A percentile compares a stretch with the other conserved stretches of the same genome.
phyloP scores from a whole-genome alignment of 1,140 invertebrate genomes.

The Alviniconcha marisindica region DNA sequence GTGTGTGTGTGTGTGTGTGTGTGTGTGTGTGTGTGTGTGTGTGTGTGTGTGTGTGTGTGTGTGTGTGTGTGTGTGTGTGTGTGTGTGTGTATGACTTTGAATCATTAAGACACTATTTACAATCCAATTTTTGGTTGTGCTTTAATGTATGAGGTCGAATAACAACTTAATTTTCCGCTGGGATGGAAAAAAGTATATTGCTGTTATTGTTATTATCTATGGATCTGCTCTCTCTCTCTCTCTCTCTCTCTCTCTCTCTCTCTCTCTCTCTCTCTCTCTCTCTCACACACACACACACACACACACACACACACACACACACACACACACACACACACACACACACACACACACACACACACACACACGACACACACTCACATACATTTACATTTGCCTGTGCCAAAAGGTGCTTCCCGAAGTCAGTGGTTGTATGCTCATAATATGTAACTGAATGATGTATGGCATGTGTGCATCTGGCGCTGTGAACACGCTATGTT shows the following conservation, averaged over 20 bases:
- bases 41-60: slow-evolving; percentile 14
- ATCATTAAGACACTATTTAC: not conserved
- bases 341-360: not conserved
- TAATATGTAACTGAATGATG: too few species aligned
- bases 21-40: slow-evolving; percentile 11
- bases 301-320: not conserved
- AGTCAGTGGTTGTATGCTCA: too few species aligned
- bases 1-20: slow-evolving; percentile 22
- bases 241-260: not conserved
- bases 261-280: not conserved
- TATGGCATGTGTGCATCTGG: too few species aligned
- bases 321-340: not conserved
- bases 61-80: slow-evolving; percentile 13
- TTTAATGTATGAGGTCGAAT: not conserved
- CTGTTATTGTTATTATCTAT: too few species aligned
- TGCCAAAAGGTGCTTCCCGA: too few species aligned
- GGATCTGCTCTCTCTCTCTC: not conserved
- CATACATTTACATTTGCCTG: not conserved
- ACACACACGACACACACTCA: not conserved
- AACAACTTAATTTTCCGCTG: not conserved
- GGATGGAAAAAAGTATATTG: too few species aligned
- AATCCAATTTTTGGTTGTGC: not conserved
- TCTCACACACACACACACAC: not conserved
- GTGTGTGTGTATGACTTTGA: not conserved
- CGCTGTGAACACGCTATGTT: too few species aligned